A percentile compares a stretch with the other conserved stretches of the same genome.
phyloP scores from a whole-genome alignment of 2,797 vertebrate species.

The Gallinago nigripennis region DNA sequence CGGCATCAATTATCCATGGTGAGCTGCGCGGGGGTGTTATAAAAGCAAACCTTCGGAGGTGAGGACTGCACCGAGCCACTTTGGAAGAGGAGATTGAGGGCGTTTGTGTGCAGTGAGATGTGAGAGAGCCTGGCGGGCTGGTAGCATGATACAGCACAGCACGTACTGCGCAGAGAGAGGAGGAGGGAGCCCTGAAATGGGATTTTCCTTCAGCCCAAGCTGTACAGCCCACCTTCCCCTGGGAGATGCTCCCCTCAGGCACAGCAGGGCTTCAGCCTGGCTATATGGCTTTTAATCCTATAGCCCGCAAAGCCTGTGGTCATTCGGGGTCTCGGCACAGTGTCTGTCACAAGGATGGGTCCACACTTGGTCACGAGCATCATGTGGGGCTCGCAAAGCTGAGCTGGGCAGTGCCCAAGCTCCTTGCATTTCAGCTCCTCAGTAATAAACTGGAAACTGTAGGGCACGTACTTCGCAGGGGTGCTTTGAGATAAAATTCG shows the following conservation, averaged over 20 bases:
- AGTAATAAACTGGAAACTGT: neutral
- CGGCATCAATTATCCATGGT: neutral
- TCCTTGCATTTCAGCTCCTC: neutral
- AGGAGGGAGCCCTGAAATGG: neutral
- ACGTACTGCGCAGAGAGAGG: neutral
- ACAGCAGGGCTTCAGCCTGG: neutral
- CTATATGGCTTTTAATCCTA: fast-evolving
- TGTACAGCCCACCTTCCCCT: neutral
- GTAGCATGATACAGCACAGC: neutral
- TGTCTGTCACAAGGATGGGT: fast-evolving
- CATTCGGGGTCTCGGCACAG: neutral
- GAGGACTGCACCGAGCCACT: neutral
- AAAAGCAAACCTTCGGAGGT: neutral
- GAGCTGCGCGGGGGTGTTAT: neutral
- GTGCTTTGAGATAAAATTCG: neutral
- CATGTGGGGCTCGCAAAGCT: neutral
- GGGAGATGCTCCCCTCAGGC: neutral
- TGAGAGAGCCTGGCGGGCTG: neutral
- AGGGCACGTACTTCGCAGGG: neutral
- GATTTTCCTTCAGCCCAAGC: fast-evolving
- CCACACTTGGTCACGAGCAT: fast-evolving
- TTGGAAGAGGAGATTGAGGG: neutral
- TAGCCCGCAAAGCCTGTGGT: neutral
- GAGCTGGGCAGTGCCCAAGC: neutral
- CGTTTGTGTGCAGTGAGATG: neutral